Evolutionary conservation across 2,797 vertebrate species (phyloP).

Genomic region (Schizopygopsis malacanthus): DNA sequence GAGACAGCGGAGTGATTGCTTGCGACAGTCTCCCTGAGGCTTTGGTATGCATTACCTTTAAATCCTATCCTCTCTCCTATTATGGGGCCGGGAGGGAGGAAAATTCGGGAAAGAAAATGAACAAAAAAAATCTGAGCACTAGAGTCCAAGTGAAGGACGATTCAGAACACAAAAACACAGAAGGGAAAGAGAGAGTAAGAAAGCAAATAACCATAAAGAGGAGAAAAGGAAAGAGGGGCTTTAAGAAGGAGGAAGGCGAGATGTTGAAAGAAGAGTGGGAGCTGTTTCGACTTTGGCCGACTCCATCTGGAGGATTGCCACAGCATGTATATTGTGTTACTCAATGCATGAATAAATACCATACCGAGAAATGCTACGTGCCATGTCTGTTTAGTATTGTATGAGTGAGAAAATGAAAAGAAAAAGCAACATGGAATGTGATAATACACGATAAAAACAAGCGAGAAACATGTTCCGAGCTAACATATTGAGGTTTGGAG

Average conservation of each 20-base stretch:
- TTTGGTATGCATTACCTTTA: constrained; percentile 90
- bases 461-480: constrained; percentile 11
- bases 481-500: constrained; percentile 32
- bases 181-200: constrained; percentile 58
- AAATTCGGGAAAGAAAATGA: constrained; percentile 92
- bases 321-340: constrained; percentile 30
- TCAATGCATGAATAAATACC: constrained; percentile 34
- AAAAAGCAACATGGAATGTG: constrained; percentile 36
- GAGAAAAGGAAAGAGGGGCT: constrained; percentile 35
- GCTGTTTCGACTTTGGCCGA: constrained; percentile 48
- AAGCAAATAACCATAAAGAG: constrained; percentile 54
- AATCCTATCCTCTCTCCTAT: constrained; percentile 81
- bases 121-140: constrained; percentile 78
- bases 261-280: constrained; percentile 48
- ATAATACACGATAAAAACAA: constrained; percentile 29
- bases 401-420: constrained; percentile 26
- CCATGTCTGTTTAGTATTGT: constrained; percentile 32
- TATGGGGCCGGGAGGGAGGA: constrained; percentile 90
- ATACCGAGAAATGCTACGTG: constrained; percentile 25
- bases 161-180: constrained; percentile 61
- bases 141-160: constrained; percentile 64
- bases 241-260: constrained; percentile 33
- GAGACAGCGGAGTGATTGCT: constrained; percentile 79
- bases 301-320: constrained; percentile 49
- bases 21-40: constrained; percentile 91